Evolutionary conservation across 2,888 invertebrate genomes (phyloP), one percentile per base, ranked within the genome.

Genomic region (Orthosia cruda): DNA sequence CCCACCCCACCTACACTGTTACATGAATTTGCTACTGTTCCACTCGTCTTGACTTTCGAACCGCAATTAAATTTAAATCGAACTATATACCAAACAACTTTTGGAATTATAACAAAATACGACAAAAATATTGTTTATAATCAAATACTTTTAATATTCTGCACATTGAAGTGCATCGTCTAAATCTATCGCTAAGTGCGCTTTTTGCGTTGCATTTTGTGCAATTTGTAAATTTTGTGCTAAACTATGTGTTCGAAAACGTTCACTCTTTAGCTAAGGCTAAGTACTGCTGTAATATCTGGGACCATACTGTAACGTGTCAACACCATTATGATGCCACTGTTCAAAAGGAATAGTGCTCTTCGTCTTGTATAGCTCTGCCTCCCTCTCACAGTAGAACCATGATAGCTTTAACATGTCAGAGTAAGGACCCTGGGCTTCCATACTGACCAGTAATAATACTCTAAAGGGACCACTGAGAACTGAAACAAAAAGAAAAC

Each of bases 401-500:
- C 7, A 40, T 9, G 40, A 9, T 40, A 40, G 40, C 9, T 40
- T 40, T 40, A 1, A 40, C 3, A 40, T 40, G 40, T 40, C 40
- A 40, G 40, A 40, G 40, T 40, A 9, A 9, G 40, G 40, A 7
- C 40, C 32, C 9, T 62, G 57, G 59, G 45, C 0, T 71, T 84
- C 50, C 67, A 88, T 86, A 92, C 90, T 90, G 82, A 90, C 90
- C 91, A 88, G 87, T 74, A 78, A 89, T 65, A 71, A 81, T 74
- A 86, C 67, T 83, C 84, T 92, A 96, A 89, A 96, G 85, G 55
- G 96, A 96, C 94, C 94, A 95, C 74, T 95, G 90, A 81, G 92
- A 96, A 94, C 96, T 96, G 96, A 93, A 96, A 96, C 96, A 96
- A 96, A 94, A 80, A 84, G 86, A 80, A 83, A 84, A 87, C 63